These are phyloP conservation scores for Gymnogyps californianus DNA, from an alignment of 2,113 vertebrate genomes.

Conservation along the genomic window DNA sequence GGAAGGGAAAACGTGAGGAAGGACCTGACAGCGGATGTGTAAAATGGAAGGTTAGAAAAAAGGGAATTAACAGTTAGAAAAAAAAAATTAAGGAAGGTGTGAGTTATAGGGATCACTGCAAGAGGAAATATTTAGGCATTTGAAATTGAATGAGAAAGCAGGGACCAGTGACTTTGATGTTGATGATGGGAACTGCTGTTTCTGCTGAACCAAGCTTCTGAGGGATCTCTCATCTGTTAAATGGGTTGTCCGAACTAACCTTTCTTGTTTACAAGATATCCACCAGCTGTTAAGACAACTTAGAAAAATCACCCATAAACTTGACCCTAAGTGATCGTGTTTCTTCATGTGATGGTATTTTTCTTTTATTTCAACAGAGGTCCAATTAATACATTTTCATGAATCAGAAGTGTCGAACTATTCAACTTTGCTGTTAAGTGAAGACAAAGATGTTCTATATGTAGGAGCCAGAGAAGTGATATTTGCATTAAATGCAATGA, in stretches of 20 bases:
- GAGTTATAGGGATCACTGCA: neutral
- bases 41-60: neutral
- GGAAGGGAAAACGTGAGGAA: neutral
- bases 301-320: neutral
- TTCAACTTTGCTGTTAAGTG: conserved; percentile 86
- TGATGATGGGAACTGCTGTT: neutral
- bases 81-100: neutral
- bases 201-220: neutral
- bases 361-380: conserved; percentile 74
- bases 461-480: conserved; percentile 92
- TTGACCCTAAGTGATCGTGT: neutral
- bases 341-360: neutral
- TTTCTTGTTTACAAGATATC: neutral
- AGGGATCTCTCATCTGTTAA: neutral
- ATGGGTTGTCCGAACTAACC: neutral
- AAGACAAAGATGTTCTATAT: conserved; percentile 81
- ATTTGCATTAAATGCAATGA: conserved; percentile 84
- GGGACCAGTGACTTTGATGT: neutral
- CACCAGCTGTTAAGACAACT: neutral
- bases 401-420: conserved; percentile 89
- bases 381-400: conserved; percentile 84
- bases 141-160: neutral
- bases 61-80: neutral
- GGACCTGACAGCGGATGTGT: neutral
- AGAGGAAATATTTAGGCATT: neutral